Percentiles rank a stretch among this genome's conserved stretches.
These are phyloP conservation scores for Puma concolor DNA, from an alignment of 2,113 vertebrate species.

Conservation along the genomic window DNA sequence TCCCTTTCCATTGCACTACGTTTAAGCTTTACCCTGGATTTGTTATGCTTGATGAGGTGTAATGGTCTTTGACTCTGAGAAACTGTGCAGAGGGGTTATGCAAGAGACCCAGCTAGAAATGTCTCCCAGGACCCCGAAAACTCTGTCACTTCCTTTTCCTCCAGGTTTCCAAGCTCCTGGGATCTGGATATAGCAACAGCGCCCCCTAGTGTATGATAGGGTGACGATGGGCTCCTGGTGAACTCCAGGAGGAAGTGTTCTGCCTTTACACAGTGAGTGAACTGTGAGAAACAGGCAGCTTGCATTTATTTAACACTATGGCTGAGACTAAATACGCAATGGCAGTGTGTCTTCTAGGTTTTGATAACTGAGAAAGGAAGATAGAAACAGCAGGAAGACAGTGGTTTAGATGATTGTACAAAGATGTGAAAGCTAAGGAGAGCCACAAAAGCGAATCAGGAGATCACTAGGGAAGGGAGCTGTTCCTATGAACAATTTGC, in stretches of 20 bases:
- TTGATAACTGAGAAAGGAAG: slow-evolving; percentile 18
- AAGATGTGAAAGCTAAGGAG: neutral
- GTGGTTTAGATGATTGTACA: slow-evolving; percentile 21
- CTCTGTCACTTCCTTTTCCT: neutral
- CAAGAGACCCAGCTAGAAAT: neutral
- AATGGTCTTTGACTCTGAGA: neutral
- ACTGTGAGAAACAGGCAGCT: neutral
- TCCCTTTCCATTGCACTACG: neutral
- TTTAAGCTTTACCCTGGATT: neutral
- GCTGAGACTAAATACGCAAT: neutral
- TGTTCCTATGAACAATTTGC: neutral
- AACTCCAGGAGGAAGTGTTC: neutral
- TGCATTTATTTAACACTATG: neutral
- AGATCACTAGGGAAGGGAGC: neutral
- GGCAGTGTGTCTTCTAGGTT: neutral
- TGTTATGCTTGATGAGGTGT: neutral
- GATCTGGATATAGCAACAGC: slow-evolving; percentile 66
- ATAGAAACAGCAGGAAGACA: neutral
- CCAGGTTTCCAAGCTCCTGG: neutral
- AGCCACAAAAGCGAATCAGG: neutral
- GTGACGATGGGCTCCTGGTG: neutral
- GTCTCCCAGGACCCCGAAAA: neutral
- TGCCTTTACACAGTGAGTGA: neutral
- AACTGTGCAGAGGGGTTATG: neutral
- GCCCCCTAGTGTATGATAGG: slow-evolving; percentile 64